A percentile compares a stretch with the other conserved stretches of the same genome.
Conservation (phyloP, 1,140 invertebrate genomes). For the Anoplophora glabripennis region DNA sequence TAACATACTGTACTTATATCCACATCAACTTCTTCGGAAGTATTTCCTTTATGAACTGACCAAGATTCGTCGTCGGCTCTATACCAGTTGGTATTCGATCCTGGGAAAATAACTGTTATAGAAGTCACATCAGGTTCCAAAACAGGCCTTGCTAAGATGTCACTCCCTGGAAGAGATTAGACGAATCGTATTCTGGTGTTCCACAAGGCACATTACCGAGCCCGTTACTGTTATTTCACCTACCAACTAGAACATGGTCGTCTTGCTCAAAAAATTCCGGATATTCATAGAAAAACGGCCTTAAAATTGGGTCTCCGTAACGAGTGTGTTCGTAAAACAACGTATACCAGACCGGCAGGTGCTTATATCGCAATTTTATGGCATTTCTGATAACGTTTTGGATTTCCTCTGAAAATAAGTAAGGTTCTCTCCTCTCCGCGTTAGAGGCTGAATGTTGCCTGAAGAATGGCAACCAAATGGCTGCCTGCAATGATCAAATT, state of each 20-base stretch:
- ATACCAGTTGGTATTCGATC: slow-evolving; percentile 77
- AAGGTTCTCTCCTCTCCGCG: slow-evolving; percentile 94
- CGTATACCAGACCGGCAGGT: slow-evolving; percentile 92
- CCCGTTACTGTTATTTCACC: no score
- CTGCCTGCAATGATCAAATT: no score
- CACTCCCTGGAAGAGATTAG: slow-evolving; percentile 53
- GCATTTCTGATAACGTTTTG: slow-evolving; percentile 72
- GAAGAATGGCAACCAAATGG: no score
- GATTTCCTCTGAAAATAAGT: slow-evolving; percentile 80
- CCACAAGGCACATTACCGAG: no score
- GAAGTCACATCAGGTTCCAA: slow-evolving; percentile 69
- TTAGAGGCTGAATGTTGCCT: no score
- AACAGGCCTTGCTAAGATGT: slow-evolving; percentile 81
- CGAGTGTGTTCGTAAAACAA: slow-evolving; percentile 86
- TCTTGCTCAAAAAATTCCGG: slow-evolving; percentile 80
- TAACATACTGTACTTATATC: slow-evolving; percentile 35
- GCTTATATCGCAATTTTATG: slow-evolving; percentile 75
- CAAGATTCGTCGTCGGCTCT: slow-evolving; percentile 65
- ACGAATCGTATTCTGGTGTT: neutral
- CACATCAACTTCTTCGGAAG: slow-evolving; percentile 56
- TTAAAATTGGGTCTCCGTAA: slow-evolving; percentile 77
- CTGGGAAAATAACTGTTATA: slow-evolving; percentile 86
- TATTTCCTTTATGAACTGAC: neutral
- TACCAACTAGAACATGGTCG: slow-evolving; percentile 77
- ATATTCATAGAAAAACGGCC: slow-evolving; percentile 87